Percentiles rank a stretch among this genome's conserved stretches.
Conservation (phyloP, 2,888 invertebrate species). For the Thera britannica region DNA sequence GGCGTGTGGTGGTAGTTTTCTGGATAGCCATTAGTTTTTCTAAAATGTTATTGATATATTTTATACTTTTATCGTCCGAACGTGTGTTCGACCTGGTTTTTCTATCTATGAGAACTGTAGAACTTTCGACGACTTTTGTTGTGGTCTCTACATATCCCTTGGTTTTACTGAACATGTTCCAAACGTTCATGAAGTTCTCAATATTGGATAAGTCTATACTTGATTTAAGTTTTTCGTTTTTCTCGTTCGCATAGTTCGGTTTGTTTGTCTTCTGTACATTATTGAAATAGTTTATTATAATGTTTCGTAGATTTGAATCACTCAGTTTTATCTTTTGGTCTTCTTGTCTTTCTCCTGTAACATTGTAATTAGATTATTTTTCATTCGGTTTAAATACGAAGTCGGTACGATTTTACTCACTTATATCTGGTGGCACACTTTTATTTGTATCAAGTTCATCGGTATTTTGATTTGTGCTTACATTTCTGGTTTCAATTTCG, state of each 20-base stretch:
- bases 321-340: slow-evolving; percentile 20
- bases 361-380: not conserved
- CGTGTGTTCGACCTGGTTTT: not conserved
- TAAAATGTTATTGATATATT: slow-evolving; percentile 49
- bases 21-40: slow-evolving; percentile 46
- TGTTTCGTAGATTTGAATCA: slow-evolving; percentile 20
- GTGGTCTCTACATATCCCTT: slow-evolving; percentile 15
- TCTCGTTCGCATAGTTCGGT: slow-evolving; percentile 3
- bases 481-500: slow-evolving; percentile 1
- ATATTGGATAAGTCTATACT: slow-evolving; percentile 9
- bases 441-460: slow-evolving; percentile 2
- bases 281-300: slow-evolving; percentile 23
- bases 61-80: slow-evolving; percentile 34
- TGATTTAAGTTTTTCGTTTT: not conserved
- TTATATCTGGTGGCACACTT: slow-evolving; percentile 1
- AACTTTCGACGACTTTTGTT: slow-evolving; percentile 6
- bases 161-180: slow-evolving; percentile 21
- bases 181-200: slow-evolving; percentile 16
- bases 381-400: not conserved
- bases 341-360: slow-evolving; percentile 21
- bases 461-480: not conserved
- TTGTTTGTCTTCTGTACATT: slow-evolving; percentile 35
- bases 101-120: not conserved
- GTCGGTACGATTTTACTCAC: slow-evolving; percentile 10
- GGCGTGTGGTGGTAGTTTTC: slow-evolving; percentile 34